Base-by-base conservation (phyloP, 2,888 invertebrate genomes). In the Catocala nupta region DNA sequence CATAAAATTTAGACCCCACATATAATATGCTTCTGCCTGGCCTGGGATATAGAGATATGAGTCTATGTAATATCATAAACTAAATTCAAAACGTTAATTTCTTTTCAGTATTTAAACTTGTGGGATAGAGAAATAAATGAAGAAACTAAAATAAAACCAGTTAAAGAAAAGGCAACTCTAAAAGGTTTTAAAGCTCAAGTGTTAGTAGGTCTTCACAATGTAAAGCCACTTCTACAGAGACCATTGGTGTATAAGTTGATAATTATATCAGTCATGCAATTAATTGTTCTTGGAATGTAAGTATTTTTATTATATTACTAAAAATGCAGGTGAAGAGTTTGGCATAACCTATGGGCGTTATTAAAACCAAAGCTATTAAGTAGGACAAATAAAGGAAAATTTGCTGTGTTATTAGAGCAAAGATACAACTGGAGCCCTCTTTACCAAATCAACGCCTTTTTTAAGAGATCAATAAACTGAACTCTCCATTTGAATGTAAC, bases 211-310 rank as follows among this genome's bases (percentile, higher is more conserved):
- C 59, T 89, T 0, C 73, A 73, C 5, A 84, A 87, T 13, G 73
- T 79, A 0, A 89, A 84, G 33, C 83, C 82, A 0, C 68, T 88
- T 66, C 77, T 88, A 33, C 65, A 61, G 25, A 86, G 71, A 62
- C 87, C 90, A 2, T 61, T 86, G 13, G 11, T 80, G 10, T 60
- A 74, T 0, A 78, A 83, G 11, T 52, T 89, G 5, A 13, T 61
- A 1, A 63, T 86, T 12, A 64, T 88, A 8, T 77, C 81, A 13
- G 39, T 66, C 0, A 74, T 77, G 50, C 81, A 80, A 12, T 83
- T 82, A 12, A 56, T 82, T 11, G 73, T 76, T n/a, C 73, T 87
- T 68, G 73, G 81, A 51, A 73, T 82, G 89, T 88, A 74, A 80
- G 88, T 83, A 66, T 51, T 48, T 9, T 39, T 55, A 10, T 55